Evolutionary conservation across 2,888 invertebrate genomes (phyloP), one percentile per base, ranked within the genome.

Genomic region (Acanthoscelides obtectus): DNA sequence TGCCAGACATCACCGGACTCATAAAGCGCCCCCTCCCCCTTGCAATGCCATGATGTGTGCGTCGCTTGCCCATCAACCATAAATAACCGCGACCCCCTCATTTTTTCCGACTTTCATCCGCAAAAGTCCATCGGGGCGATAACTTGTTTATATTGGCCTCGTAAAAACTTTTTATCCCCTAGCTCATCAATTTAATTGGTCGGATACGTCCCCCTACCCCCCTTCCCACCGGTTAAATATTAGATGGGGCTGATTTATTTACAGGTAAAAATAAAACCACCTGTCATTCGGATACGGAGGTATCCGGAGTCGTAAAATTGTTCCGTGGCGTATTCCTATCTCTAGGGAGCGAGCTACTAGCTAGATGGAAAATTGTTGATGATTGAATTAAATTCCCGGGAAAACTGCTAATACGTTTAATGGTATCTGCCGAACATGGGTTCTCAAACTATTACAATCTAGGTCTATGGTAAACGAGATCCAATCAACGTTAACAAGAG

Each of bases 181-280:
- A 1, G 45, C 69, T 72, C 71, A 64, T 68, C 73, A 73, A 72
- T 75, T 72, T 73, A 72, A 70, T 71, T 72, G 72, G 72, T 63
- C 45, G 45, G 45, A 45, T 45, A 45, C 45, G 1, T 1, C 45
- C 45, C 3, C 45, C 45, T 45, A 6, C 45, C 8, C 8, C 25
- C 3, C 25, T 8, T 8, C 25, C 67, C 8, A 6, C 45, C n/a
- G 68, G 70, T 72, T 77, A 74, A 76, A 75, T 77, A 76, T 72
- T 64, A 73, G 72, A 76, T 75, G 72, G 68, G 72, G 73, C 69
- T 75, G 76, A 75, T 75, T 75, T 76, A 78, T 78, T 76, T 76
- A 77, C 75, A 75, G 75, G 73, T 75, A 69, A 72, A 72, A 73
- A 73, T 76, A 75, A 75, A 74, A 75, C 75, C 72, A 74, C 73